Conservation (phyloP, 2,113 vertebrate genomes). For the Lophochroa leadbeateri region DNA sequence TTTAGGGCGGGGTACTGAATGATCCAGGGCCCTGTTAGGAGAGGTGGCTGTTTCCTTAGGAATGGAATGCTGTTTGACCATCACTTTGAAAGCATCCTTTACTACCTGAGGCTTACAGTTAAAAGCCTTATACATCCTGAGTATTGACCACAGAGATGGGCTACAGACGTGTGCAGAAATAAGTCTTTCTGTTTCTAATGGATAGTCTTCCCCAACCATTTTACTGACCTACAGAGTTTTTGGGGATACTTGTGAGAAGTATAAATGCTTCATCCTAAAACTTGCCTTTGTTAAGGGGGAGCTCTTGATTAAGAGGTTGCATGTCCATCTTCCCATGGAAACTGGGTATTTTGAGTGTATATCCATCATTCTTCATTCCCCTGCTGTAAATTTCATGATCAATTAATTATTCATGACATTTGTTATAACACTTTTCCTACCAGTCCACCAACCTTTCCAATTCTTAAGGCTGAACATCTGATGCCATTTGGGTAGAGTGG, state of each 20-base stretch:
- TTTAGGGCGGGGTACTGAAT: background rate
- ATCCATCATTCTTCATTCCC: background rate
- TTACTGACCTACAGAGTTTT: background rate
- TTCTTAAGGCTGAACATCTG: background rate
- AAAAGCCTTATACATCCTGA: background rate
- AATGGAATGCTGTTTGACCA: background rate
- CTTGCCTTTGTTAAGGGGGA: background rate
- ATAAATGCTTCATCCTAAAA: background rate
- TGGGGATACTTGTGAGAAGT: background rate
- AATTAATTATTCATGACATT: background rate
- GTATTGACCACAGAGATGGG: background rate
- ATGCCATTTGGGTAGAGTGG: background rate
- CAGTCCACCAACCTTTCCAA: background rate
- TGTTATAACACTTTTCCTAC: background rate
- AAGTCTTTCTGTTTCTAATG: background rate
- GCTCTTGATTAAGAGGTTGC: background rate
- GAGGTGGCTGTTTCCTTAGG: background rate
- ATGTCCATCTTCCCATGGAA: background rate
- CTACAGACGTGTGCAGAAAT: background rate
- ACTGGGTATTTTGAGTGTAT: background rate
- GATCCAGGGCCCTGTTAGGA: background rate
- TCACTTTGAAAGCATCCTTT: background rate
- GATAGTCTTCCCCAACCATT: rapidly evolving
- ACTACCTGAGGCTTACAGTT: background rate
- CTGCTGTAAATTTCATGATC: background rate